Evolutionary conservation across 2,113 vertebrate species (phyloP).

Genomic region (Accipiter virgatus): DNA sequence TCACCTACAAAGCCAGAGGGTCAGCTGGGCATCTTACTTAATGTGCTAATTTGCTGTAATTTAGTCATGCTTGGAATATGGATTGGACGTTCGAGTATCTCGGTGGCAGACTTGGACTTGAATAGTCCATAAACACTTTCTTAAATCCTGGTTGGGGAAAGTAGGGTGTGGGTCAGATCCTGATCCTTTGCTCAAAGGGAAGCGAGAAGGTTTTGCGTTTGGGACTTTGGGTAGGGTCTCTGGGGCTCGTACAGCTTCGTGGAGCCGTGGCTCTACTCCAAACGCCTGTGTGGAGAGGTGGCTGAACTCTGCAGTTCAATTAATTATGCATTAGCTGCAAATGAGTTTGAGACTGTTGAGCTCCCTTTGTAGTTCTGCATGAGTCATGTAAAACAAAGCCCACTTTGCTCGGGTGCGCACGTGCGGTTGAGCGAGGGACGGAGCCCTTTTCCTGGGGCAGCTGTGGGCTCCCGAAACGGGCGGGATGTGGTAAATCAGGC

Average conservation of each 20-base stretch:
- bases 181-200: background rate
- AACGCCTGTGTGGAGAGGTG: background rate
- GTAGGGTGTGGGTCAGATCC: background rate
- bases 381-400: background rate
- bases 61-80: conserved; percentile 35
- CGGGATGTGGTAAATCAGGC: background rate
- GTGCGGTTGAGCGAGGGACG: rapidly evolving
- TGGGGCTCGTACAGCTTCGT: rapidly evolving
- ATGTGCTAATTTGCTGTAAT: conserved; percentile 64
- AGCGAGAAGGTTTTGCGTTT: background rate
- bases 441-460: background rate
- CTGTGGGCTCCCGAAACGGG: rapidly evolving
- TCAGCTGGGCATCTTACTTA: conserved; percentile 6
- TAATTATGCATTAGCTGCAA: background rate
- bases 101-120: background rate
- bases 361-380: background rate
- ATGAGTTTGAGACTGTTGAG: background rate
- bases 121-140: background rate
- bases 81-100: background rate
- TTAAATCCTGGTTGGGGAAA: background rate
- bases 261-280: background rate
- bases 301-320: background rate
- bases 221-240: background rate
- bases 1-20: conserved; percentile 32
- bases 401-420: rapidly evolving